Percentiles rank a stretch among this genome's conserved stretches.
These are phyloP conservation scores for Clamator glandarius DNA, from an alignment of 2,797 vertebrate genomes.

Conservation along the genomic window DNA sequence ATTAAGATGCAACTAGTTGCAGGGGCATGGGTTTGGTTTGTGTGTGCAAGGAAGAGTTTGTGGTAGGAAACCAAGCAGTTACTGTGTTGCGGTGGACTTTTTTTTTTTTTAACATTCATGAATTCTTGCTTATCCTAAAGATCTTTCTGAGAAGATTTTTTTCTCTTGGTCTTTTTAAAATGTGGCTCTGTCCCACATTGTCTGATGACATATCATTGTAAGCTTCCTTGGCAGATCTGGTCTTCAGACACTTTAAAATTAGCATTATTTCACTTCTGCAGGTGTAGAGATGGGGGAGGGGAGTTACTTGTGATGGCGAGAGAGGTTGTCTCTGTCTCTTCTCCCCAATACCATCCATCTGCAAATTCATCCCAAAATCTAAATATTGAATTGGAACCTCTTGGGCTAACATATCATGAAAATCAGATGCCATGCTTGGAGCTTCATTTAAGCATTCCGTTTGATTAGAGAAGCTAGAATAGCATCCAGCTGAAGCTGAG, in stretches of 20 bases:
- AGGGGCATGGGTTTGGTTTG: not conserved
- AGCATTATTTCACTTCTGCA: slow-evolving; percentile 8
- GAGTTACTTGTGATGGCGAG: not conserved
- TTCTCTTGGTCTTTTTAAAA: not conserved
- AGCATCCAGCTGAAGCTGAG: slow-evolving; percentile 50
- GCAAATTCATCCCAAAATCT: not conserved
- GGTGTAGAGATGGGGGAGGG: not conserved
- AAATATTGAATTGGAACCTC: not conserved
- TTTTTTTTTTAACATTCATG: not conserved
- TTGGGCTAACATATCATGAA: slow-evolving; percentile 9
- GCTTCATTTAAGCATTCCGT: slow-evolving; percentile 15
- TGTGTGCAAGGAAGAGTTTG: slow-evolving; percentile 10
- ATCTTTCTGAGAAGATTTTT: not conserved
- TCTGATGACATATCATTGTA: not conserved
- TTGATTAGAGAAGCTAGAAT: slow-evolving; percentile 56
- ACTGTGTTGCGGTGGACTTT: not conserved
- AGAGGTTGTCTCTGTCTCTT: not conserved
- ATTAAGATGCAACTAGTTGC: not conserved
- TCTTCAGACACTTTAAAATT: slow-evolving; percentile 32
- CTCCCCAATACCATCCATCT: not conserved
- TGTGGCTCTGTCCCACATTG: not conserved
- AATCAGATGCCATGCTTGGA: slow-evolving; percentile 3
- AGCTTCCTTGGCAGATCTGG: not conserved
- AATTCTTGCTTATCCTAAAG: slow-evolving; percentile 23
- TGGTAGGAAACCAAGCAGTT: slow-evolving; percentile 50